Evolutionary conservation across 2,888 invertebrate genomes (phyloP).

Genomic region (Mythimna impura): DNA sequence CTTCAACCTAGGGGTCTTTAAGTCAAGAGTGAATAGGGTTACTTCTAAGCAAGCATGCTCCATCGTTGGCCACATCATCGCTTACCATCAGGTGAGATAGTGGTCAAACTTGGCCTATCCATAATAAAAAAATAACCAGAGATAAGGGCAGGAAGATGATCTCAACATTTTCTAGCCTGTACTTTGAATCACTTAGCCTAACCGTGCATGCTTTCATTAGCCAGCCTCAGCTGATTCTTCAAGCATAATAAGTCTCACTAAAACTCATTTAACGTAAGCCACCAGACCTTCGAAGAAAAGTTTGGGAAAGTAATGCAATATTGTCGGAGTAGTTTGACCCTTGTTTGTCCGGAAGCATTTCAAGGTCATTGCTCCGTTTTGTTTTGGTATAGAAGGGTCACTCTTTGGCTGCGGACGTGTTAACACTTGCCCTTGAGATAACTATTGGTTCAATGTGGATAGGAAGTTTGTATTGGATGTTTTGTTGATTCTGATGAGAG

Average conservation of each 20-base stretch:
- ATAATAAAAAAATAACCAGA: too few relatives aligned
- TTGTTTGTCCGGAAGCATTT: conserved; percentile 21
- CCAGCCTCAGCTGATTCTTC: neutral
- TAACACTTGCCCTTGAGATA: neutral
- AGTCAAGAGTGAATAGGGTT: too few relatives aligned
- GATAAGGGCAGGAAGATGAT: too few relatives aligned
- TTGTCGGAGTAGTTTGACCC: conserved; percentile 12
- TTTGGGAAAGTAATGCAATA: conserved; percentile 29
- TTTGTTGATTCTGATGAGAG: too few relatives aligned
- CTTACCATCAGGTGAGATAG: too few relatives aligned
- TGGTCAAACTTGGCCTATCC: too few relatives aligned
- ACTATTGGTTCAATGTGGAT: neutral
- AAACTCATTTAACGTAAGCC: conserved; percentile 2
- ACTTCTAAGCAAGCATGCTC: too few relatives aligned
- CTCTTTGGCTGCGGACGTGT: neutral
- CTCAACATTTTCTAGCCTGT: neutral
- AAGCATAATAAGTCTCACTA: neutral
- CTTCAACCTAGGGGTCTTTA: too few relatives aligned
- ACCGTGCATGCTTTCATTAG: neutral
- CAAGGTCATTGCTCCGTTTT: conserved; percentile 41
- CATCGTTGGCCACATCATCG: too few relatives aligned
- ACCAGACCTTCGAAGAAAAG: conserved; percentile 5
- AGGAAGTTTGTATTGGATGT: neutral
- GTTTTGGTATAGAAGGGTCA: neutral
- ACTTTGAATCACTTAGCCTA: conserved; percentile 4